These are phyloP conservation scores for Cinclus cinclus DNA, from an alignment of 2,113 vertebrate genomes.

Conservation along the genomic window DNA sequence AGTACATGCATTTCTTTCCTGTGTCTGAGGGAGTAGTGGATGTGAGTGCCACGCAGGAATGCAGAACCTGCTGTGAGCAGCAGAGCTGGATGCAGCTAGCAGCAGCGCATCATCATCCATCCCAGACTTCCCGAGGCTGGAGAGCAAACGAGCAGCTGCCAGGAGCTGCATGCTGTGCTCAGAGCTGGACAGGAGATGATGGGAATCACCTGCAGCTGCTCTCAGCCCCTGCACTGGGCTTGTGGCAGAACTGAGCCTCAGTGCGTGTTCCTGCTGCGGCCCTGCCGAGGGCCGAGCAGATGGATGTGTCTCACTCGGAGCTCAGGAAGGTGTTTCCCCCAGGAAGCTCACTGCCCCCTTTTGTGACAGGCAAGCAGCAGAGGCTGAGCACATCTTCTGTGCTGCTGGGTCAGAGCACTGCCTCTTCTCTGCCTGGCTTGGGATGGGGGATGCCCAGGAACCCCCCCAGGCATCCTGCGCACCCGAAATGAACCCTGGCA, in stretches of 20 bases:
- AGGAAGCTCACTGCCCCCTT: neutral
- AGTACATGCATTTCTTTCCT: neutral
- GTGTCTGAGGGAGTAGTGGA: neutral
- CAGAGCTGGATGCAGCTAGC: neutral
- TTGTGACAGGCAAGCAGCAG: neutral
- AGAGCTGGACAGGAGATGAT: neutral
- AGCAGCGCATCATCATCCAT: neutral
- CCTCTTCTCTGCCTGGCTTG: rapidly evolving
- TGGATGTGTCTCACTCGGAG: neutral
- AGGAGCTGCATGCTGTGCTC: neutral
- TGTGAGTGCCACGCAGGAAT: rapidly evolving
- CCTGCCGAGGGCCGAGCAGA: no score
- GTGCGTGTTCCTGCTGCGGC: no score
- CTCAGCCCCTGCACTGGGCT: neutral
- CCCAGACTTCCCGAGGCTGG: neutral
- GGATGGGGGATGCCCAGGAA: neutral
- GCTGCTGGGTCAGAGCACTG: rapidly evolving
- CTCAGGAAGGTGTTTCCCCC: neutral
- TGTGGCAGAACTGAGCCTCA: neutral
- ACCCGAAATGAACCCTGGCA: neutral
- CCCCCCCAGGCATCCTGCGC: rapidly evolving
- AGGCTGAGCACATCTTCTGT: neutral
- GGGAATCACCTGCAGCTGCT: neutral
- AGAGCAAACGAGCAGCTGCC: neutral
- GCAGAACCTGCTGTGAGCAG: neutral